Conservation (phyloP, 2,888 invertebrate genomes). For the Fragum sueziense region DNA sequence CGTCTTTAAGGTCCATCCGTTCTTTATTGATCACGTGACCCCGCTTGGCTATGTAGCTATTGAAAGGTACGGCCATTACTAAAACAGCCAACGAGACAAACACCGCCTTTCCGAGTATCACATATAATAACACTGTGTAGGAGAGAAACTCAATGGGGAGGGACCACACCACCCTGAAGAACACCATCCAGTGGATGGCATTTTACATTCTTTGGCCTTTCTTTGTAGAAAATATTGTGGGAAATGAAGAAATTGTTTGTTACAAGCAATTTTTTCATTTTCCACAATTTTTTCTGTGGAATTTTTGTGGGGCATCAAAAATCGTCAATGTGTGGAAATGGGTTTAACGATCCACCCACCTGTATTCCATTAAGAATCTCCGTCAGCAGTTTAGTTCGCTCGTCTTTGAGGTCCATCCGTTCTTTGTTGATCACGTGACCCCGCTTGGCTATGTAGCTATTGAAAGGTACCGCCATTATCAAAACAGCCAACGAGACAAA, state of each 20-base stretch:
- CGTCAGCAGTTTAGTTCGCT: constrained; percentile 78
- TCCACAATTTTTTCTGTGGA: too few species aligned
- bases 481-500: neutral
- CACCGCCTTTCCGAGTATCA: neutral
- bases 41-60: constrained; percentile 72
- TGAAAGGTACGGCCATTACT: neutral
- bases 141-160: neutral
- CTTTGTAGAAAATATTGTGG: too few species aligned
- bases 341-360: constrained; percentile 75
- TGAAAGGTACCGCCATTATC: neutral
- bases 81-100: neutral
- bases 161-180: neutral
- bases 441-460: constrained; percentile 72
- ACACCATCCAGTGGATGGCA: neutral
- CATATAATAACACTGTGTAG: neutral
- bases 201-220: too few species aligned
- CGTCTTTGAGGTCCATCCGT: constrained; percentile 73
- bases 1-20: constrained; percentile 73
- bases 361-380: constrained; percentile 81
- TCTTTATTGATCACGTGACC: constrained; percentile 69
- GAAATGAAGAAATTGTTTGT: too few species aligned
- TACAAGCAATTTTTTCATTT: too few species aligned
- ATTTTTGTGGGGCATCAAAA: too few species aligned
- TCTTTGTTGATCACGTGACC: constrained; percentile 69
- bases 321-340: too few species aligned